Base-by-base conservation (phyloP, 2,888 invertebrate genomes). In the Drosophila rellima region DNA sequence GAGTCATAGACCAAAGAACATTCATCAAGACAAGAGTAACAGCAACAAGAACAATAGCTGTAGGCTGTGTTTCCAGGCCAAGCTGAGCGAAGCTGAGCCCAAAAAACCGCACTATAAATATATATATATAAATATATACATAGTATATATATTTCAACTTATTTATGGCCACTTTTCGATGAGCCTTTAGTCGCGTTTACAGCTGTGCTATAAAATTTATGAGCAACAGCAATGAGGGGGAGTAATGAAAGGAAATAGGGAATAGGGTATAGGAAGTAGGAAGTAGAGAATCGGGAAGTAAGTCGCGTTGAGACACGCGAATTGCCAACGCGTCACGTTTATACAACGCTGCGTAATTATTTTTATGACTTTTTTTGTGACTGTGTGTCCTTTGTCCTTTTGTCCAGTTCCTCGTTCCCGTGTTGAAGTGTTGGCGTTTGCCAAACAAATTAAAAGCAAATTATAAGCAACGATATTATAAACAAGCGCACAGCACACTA, bases 381-480 rank as follows among this genome's bases (percentile, higher is more conserved):
- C 2, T 15, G 29, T 51, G 42, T 45, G 66, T 60, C 42, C 47
- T 31, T 57, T 57, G 66, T 57, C 47, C 51, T 23, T 47, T 44
- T 55, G 63, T 59, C 51, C 57, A 42, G 51, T 40, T 6, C 33
- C 8, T 48, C 40, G 62, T 60, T 65, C 54, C 56, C 74, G 71
- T 81, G 88, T 69, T 89, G 79, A 85, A 85, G 89, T 89, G 89
- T 86, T 85, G 86, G 88, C 89, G 74, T 78, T 86, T 89, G 90
- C 90, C 86, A 86, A 86, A 86, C 86, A 86, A 86, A 86, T 86
- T 86, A 86, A 86, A 86, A 86, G 86, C 89, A 89, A 88, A 86
- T 86, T 86, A 86, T 80, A 89, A 85, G 75, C 71, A 75, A 71
- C 78, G 62, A 73, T 74, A 74, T 77, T 80, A 74, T 79, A 81